Base-by-base conservation (phyloP, 2,888 invertebrate genomes). In the Cyaniris semiargus region DNA sequence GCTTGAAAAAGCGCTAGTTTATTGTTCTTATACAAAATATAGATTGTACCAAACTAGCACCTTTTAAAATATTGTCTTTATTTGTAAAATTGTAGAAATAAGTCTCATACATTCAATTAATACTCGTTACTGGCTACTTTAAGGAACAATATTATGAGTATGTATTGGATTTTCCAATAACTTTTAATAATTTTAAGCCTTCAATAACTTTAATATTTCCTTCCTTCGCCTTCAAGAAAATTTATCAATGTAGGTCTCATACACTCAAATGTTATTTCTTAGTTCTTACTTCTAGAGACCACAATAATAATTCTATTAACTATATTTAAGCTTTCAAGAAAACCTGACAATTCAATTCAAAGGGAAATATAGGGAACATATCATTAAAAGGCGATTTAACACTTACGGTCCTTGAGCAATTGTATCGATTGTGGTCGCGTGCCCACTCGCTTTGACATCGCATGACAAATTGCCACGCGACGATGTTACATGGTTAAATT, bases 381-480 rank as follows among this genome's bases (percentile, higher is more conserved):
- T 79, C 71, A 81, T 79, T 80, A 79, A 75, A 76, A 76, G 72
- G 58, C 66, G 76, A 79, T 80, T 79, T 79, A 78, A 71, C 78
- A 76, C 78, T 79, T 77, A 79, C 78, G 79, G 78, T 75, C 78
- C 79, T 80, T 77, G 80, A 78, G 72, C 76, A 77, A 44, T 44
- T 80, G 79, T 80, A 80, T 79, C 79, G 80, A 81, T 80, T 80
- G 81, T 76, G 72, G 79, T 74, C 81, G 81, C 81, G 80, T 79
- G 81, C 79, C 85, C 83, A 56, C 83, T 82, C 84, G 88, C 86
- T 89, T 80, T 88, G 89, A 90, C 87, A 87, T 81, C 80, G 83
- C 84, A 84, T 89, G 89, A 88, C 89, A 86, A 90, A 90, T 83
- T 79, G 80, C 78, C 80, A 80, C 82, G 79, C 48, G 76, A 53